Conservation (phyloP, 2,797 vertebrate species). For the Spinibarbus caldwelli region DNA sequence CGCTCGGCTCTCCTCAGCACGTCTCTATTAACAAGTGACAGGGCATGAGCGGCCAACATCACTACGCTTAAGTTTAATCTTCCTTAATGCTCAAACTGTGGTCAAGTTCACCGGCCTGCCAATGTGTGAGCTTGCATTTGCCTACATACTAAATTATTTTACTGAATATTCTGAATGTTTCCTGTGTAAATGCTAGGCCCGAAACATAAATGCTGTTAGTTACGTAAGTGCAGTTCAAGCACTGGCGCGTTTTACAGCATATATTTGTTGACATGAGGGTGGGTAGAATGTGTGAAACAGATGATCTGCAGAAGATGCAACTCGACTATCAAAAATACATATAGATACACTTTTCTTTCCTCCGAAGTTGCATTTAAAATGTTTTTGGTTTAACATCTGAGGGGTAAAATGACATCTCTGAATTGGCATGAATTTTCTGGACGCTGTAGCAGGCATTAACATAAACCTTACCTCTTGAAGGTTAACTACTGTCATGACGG, state of each 20-base stretch:
- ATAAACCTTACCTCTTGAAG: neutral
- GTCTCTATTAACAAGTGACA: conserved; percentile 39
- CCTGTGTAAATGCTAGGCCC: neutral
- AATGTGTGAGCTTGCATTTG: conserved; percentile 1
- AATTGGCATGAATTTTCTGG: neutral
- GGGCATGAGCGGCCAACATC: conserved; percentile 7
- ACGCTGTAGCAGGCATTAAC: neutral
- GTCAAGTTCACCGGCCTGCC: neutral
- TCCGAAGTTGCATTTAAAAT: neutral
- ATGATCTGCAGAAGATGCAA: neutral
- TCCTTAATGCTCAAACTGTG: neutral
- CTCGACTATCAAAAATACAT: neutral
- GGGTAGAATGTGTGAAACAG: neutral
- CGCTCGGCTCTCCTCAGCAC: neutral
- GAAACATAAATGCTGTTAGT: neutral
- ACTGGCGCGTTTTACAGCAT: neutral
- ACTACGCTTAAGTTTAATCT: neutral
- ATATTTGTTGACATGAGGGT: neutral
- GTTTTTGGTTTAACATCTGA: neutral
- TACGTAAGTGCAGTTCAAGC: neutral
- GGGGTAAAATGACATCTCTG: neutral
- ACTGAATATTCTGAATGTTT: neutral
- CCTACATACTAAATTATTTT: neutral
- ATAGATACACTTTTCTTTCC: neutral
- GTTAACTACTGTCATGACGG: neutral